Base-by-base conservation (phyloP, 2,888 invertebrate species). In the Melangyna quadrimaculata region DNA sequence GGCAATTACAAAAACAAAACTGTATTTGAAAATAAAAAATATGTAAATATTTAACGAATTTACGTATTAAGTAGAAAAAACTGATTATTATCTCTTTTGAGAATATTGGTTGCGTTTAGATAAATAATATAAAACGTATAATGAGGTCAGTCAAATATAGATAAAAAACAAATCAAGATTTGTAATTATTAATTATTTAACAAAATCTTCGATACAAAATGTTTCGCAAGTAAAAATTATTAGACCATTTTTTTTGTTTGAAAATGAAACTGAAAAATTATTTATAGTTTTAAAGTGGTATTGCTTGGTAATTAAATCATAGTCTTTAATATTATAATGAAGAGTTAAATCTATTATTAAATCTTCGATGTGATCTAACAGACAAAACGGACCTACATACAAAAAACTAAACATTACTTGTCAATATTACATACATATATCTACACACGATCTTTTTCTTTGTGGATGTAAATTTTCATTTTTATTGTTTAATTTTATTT, bases 401-500 rank as follows among this genome's bases (percentile, higher is more conserved):
- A 35, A 59, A 22, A 59, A 35, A 35, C 2, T 9, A 27, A 53
- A 29, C 27, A 53, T 27, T 53, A 24, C 8, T 27, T 43, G 2
- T 43, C 17, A 45, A 45, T 19, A 45, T 45, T 19, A n/a, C n/a
- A n/a, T n/a, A n/a, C n/a, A n/a, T n/a, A 19, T 17, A n/a, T 22
- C 22, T 35, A 35, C 12, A 37, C 59, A 24, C 14, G 8, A 12
- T 24, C 2, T 59, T 61, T 40, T 4, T 22, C 9, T 24, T 40
- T 24, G 63, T 67, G 19, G 48, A 48, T 32, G 65, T 22, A 67
- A 29, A 35, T 32, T 65, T 63, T 45, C 19, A 59, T 9, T 40
- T 37, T n/a, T n/a, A n/a, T 40, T 48, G 9, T 48, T 67, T 40
- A 9, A 48, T 45, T 32, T 10, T 22, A 45, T 40, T 29, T 29